phyloP scores from a whole-genome alignment of 92 coral and sea anemone species.

The Bergia sp. region DNA sequence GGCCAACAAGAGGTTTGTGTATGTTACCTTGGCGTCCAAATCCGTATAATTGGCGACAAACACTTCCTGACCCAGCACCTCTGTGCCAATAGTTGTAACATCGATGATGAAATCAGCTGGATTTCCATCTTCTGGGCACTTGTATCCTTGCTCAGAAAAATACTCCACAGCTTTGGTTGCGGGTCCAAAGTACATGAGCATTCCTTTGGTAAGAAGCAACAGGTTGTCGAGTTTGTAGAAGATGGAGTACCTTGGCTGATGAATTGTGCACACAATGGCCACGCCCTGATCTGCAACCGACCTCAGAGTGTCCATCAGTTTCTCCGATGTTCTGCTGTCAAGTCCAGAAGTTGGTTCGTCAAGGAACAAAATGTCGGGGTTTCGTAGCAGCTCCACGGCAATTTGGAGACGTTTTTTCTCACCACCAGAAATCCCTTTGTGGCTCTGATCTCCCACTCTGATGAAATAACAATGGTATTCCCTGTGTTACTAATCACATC shows the following conservation, averaged over 20 bases:
- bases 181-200: conserved; percentile 41
- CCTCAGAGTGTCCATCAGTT: conserved; percentile 36
- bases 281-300: conserved; percentile 44
- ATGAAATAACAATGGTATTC: not conserved
- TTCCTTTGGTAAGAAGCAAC: conserved; percentile 30
- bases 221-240: conserved; percentile 46
- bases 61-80: conserved; percentile 30
- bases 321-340: conserved; percentile 44
- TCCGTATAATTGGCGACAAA: conserved; percentile 31
- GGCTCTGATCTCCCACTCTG: not conserved
- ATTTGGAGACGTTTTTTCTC: conserved; percentile 32
- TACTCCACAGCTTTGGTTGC: conserved; percentile 42
- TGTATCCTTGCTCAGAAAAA: conserved; percentile 13
- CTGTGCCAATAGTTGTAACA: conserved; percentile 38
- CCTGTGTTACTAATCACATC: not conserved
- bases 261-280: conserved; percentile 40
- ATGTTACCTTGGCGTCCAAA: conserved; percentile 8
- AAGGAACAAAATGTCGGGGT: conserved; percentile 40
- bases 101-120: conserved; percentile 38
- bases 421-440: conserved; percentile 13
- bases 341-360: conserved; percentile 44
- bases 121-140: conserved; percentile 30
- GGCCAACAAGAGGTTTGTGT: no score
- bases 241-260: conserved; percentile 41
- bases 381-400: conserved; percentile 30